Base-by-base conservation (phyloP, 2,113 vertebrate species). In the Oriolus oriolus region DNA sequence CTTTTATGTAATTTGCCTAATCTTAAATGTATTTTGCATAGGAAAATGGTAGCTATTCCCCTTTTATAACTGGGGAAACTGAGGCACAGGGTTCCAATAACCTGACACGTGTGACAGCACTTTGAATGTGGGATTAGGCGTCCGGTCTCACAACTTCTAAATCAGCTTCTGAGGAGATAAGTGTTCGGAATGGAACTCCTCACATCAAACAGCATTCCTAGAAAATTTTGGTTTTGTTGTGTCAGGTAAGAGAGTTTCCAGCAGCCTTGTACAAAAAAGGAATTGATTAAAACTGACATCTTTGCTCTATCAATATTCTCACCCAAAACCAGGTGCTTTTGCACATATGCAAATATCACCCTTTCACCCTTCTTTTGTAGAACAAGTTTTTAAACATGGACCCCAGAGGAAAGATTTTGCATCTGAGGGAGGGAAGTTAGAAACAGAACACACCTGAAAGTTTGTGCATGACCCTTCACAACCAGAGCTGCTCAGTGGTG, bases 401-500 rank as follows among this genome's bases (percentile, higher is more conserved):
- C 4, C 24, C 28, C 1, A 0, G 1, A 84, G 22, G 41, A 84
- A 56, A 82, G 3, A 6, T 37, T 92, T 75, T 78, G 11, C 9
- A 65, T 11, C 20, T 53, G 16, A 73, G 15, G 21, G 35, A 10
- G 7, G 41, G 26, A 79, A 64, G 56, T 2, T 14, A 20, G 56
- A 54, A 81, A n/a, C 7, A 57, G 41, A 64, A 7, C 4, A n/a
- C 10, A n/a, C 4, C 1, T 18, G 37, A 73, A 78, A 84, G 60
- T 39, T 63, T 60, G 16, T 37, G 8, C 22, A 54, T 20, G 6
- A 84, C 5, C 30, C 11, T 69, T 70, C 14, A 19, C 44, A 80
- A 10, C 13, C n/a, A 47, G 16, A 50, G 5, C 22, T 78, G 18
- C 20, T 90, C 1, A 0, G 31, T 21, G 1, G 11, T 30, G 41